phyloP scores from a whole-genome alignment of 2,888 invertebrate species.

The Pilophorus perplexus region DNA sequence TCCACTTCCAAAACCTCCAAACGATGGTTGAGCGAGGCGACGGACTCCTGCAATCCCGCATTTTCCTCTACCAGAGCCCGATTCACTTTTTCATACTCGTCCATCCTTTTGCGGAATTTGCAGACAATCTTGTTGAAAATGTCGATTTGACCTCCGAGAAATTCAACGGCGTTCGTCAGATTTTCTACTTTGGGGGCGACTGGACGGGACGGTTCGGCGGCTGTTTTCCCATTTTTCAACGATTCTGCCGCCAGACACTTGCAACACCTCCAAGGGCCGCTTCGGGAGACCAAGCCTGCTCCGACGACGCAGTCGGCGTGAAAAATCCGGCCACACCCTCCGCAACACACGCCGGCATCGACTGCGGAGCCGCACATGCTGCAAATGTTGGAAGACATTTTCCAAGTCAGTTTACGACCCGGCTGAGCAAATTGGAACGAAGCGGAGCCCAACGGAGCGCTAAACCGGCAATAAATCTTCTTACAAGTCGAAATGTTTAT shows the following conservation, averaged over 20 bases:
- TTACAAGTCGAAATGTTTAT: too few relatives aligned
- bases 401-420: too few relatives aligned
- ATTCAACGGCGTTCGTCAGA: constrained; percentile 11
- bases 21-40: neutral
- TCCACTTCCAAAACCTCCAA: neutral
- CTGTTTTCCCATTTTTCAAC: too few relatives aligned
- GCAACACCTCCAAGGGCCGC: constrained; percentile 7
- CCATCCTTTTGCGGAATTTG: constrained; percentile 19
- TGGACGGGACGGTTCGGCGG: too few relatives aligned
- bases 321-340: neutral
- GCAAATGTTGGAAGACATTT: constrained; percentile 2
- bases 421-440: too few relatives aligned
- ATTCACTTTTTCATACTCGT: constrained; percentile 18
- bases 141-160: constrained; percentile 29
- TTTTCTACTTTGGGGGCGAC: neutral
- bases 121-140: constrained; percentile 21
- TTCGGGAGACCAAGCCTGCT: neutral
- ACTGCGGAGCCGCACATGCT: constrained; percentile 3
- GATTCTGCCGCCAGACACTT: too few relatives aligned
- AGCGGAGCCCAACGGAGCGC: too few relatives aligned
- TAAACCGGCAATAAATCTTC: too few relatives aligned
- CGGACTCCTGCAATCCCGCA: neutral
- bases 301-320: constrained; percentile 9
- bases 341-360: neutral
- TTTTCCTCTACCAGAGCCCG: constrained; percentile 14